Percentiles rank a stretch among this genome's conserved stretches.
Evolutionary conservation across 1,140 invertebrate species (phyloP).

Genomic region (Bathynomus jamesi): DNA sequence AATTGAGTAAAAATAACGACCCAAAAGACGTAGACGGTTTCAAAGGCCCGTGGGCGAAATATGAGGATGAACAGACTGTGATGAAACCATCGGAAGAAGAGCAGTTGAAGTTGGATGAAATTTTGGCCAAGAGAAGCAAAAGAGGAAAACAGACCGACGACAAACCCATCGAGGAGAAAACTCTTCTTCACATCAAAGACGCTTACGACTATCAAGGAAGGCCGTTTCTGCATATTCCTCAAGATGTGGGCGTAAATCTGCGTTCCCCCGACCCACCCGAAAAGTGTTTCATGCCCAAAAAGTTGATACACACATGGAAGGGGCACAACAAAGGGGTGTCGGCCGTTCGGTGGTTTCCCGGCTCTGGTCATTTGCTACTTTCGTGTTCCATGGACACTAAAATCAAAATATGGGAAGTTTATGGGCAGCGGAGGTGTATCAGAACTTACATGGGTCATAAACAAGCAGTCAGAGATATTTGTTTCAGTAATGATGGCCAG

Average conservation of each 20-base stretch:
- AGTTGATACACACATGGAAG: constrained; percentile 91
- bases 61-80: constrained; percentile 77
- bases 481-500: constrained; percentile 89
- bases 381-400: constrained; percentile 95
- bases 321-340: constrained; percentile 97
- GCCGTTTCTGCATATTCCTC: constrained; percentile 86
- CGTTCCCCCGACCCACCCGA: constrained; percentile 84
- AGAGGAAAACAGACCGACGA: constrained; percentile 70
- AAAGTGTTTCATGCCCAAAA: constrained; percentile 95
- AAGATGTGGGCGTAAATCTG: constrained; percentile 92
- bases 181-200: constrained; percentile 91
- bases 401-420: constrained; percentile 98
- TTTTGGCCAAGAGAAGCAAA: constrained; percentile 84
- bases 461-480: constrained; percentile 92
- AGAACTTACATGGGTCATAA: constrained; percentile 93
- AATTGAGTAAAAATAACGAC: constrained; percentile 82
- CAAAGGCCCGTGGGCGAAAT: constrained; percentile 94
- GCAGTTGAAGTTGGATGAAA: constrained; percentile 84
- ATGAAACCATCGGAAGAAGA: constrained; percentile 87
- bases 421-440: constrained; percentile 87
- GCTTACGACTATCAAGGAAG: constrained; percentile 92
- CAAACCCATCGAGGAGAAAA: constrained; percentile 88
- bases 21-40: constrained; percentile 89
- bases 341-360: constrained; percentile 90
- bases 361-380: constrained; percentile 86